Evolutionary conservation across 2,888 invertebrate genomes (phyloP), one percentile per base, ranked within the genome.

Genomic region (Thera obeliscata): DNA sequence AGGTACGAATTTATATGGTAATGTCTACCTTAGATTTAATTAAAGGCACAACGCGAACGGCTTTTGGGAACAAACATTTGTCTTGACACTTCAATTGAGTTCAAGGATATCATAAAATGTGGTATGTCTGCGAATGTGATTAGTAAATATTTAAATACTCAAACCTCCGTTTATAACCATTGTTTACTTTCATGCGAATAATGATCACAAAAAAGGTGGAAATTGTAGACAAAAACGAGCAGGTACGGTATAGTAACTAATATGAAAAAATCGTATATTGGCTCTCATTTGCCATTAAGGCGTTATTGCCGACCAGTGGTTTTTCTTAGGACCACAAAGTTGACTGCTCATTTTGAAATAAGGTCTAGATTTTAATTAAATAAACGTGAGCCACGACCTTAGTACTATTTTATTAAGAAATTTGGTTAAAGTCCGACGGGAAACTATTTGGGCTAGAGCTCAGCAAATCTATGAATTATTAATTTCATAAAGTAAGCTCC

Each of bases 11-110:
- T 59, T 62, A 61, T 62, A 59, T 57, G 38, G 60, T 56, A 50
- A 57, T 67, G 57, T 67, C 65, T 71, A 56, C 56, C 61, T 61
- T 58, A 70, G 35, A 64, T 66, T 70, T 71, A 70, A 71, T 71
- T 65, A 70, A 60, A 69, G 64, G 11, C 56, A 66, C 63, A 36
- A 22, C 52, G 33, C 63, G 56, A 56, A 63, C 54, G 54, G 65
- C 49, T 61, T 72, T 69, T 64, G 50, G 56, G 41, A 57, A 57
- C 65, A 74, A 70, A 72, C 56, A 70, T 73, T 74, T 68, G 59
- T 66, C 55, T 58, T 69, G 59, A 63, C 71, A 67, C 59, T 67
- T 70, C 62, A 60, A 70, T 67, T 67, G 58, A 59, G 56, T 66
- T 66, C 58, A 57, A 62, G 65, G 62, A 61, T 66, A 46, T 48